Percentiles rank a stretch among this genome's conserved stretches.
Conservation (phyloP, 2,113 vertebrate genomes). For the Pao palembangensis region DNA sequence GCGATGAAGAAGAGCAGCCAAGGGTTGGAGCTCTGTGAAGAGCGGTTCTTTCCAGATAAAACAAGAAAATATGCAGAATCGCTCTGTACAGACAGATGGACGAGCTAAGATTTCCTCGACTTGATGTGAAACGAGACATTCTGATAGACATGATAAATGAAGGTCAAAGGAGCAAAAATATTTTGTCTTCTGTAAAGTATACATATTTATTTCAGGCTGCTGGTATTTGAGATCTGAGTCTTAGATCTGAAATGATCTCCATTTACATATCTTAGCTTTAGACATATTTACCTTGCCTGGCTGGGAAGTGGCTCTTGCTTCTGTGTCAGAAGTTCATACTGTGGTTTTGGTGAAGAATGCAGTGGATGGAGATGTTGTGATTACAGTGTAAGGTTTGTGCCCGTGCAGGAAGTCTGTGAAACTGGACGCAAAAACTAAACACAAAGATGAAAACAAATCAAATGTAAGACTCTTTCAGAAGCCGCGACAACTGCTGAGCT, state of each 20-base stretch:
- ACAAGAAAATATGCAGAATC: constrained; percentile 50
- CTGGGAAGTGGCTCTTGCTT: constrained; percentile 19
- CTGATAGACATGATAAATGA: too few species aligned
- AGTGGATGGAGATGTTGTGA: constrained; percentile 60
- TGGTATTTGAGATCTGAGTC: too few species aligned
- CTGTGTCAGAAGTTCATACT: constrained; percentile 55
- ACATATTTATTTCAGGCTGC: too few species aligned
- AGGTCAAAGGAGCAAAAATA: too few species aligned
- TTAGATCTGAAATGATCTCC: constrained; percentile 2
- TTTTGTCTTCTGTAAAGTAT: too few species aligned
- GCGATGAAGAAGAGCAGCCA: constrained; percentile 63
- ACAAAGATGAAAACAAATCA: constrained; percentile 12
- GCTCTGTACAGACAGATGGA: background rate
- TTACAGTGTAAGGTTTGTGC: constrained; percentile 46
- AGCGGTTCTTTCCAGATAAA: background rate
- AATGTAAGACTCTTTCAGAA: constrained; percentile 1
- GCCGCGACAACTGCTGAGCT: background rate
- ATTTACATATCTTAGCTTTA: constrained; percentile 3
- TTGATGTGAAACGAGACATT: too few species aligned
- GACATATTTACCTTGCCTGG: too few species aligned
- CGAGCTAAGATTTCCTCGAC: background rate
- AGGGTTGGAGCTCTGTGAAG: constrained; percentile 60
- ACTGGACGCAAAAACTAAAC: constrained; percentile 12
- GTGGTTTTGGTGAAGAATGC: constrained; percentile 59
- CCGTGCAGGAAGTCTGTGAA: constrained; percentile 37